Conservation (phyloP, 92 coral and sea anemone species). For the Porites divaricata region DNA sequence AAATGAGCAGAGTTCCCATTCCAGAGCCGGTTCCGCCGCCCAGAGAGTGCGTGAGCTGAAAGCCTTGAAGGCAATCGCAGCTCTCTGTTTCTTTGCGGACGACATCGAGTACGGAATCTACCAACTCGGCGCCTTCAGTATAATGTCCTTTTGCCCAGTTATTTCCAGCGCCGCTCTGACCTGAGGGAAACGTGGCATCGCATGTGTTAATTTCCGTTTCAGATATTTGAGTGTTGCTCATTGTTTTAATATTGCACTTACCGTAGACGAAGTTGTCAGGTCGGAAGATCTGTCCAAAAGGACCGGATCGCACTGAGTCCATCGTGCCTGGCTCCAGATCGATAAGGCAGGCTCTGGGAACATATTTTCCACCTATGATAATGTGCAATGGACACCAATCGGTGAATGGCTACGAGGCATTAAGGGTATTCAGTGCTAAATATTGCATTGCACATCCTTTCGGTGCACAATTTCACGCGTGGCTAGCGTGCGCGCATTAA, state of each 20-base stretch:
- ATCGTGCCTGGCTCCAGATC: conserved; percentile 95
- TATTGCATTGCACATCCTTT: no score
- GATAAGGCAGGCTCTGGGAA: conserved; percentile 90
- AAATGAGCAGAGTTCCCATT: conserved; percentile 98
- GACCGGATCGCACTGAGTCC: conserved; percentile 96
- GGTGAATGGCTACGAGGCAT: background rate
- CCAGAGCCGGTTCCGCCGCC: conserved; percentile 99
- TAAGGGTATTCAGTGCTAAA: no score
- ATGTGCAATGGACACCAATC: background rate
- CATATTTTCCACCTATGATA: conserved; percentile 90
- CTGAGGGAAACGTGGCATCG: conserved; percentile 32
- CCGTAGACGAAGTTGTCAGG: conserved; percentile 94
- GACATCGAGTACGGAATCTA: conserved; percentile 98
- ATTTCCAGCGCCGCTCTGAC: conserved; percentile 99
- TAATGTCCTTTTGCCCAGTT: conserved; percentile 99
- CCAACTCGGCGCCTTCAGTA: conserved; percentile 98
- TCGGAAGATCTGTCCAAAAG: conserved; percentile 91
- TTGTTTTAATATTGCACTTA: conserved; percentile 38
- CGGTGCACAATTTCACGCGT: no score
- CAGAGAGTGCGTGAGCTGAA: conserved; percentile 97
- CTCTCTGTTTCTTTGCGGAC: conserved; percentile 98
- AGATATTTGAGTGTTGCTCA: background rate
- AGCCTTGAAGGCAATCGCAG: conserved; percentile 98
- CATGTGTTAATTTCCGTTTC: background rate
- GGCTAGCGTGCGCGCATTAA: no score